phyloP scores from a whole-genome alignment of 2,888 invertebrate genomes.

The Mythimna ferrago region DNA sequence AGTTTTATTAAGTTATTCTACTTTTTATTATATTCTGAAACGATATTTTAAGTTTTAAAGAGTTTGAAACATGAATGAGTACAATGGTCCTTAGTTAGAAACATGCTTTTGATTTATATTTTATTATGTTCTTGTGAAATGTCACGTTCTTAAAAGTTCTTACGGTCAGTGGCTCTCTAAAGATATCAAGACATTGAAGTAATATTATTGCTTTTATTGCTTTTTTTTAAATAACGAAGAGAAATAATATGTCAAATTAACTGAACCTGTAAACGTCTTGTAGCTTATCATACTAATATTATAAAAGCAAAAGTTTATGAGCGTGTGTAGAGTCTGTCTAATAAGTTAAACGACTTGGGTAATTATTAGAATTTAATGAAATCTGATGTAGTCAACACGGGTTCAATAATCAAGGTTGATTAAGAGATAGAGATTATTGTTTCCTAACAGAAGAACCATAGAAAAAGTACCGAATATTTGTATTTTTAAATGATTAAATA shows the following conservation, averaged over 20 bases:
- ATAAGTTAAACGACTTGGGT: too few species aligned
- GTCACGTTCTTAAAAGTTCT: conserved; percentile 3
- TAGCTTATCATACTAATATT: neutral
- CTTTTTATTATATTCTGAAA: conserved; percentile 35
- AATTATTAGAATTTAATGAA: too few species aligned
- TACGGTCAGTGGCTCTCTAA: neutral
- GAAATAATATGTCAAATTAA: neutral
- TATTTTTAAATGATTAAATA: too few species aligned
- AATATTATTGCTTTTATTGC: neutral
- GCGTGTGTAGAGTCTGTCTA: too few species aligned
- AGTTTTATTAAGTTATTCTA: conserved; percentile 44
- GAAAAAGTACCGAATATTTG: too few species aligned
- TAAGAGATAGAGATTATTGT: too few species aligned
- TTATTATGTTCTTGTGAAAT: conserved; percentile 19
- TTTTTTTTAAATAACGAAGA: neutral
- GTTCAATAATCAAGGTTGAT: too few species aligned
- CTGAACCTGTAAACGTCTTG: too few species aligned
- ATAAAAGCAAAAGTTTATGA: too few species aligned
- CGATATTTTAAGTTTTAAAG: conserved; percentile 21
- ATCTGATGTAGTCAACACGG: too few species aligned
- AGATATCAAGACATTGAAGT: neutral
- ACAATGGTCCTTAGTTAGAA: neutral
- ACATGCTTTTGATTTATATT: too few species aligned
- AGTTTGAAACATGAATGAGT: conserved; percentile 24
- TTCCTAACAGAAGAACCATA: too few species aligned